These are phyloP conservation scores for Callinectes sapidus DNA, from an alignment of 2,888 invertebrate species.

Conservation along the genomic window DNA sequence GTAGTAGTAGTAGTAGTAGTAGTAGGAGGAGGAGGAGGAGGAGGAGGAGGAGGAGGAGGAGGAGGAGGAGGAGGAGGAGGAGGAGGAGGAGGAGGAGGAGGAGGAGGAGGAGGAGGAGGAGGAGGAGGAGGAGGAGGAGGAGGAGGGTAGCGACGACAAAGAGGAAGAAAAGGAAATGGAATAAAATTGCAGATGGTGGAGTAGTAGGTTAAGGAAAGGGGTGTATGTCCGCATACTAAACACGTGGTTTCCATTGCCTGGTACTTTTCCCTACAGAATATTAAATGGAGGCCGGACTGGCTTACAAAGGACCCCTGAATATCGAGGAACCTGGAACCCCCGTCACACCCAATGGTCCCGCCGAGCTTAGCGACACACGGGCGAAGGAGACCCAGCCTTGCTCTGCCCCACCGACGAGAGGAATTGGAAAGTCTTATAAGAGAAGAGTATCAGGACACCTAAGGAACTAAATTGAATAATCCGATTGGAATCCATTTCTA, in stretches of 20 bases:
- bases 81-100: too few relatives aligned
- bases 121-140: not conserved
- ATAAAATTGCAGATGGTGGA: not conserved
- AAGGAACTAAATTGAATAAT: too few relatives aligned
- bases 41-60: not conserved
- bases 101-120: not conserved
- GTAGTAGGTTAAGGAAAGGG: not conserved
- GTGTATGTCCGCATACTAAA: constrained; percentile 9
- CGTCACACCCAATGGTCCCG: not conserved
- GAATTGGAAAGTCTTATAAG: not conserved
- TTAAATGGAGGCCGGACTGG: constrained; percentile 23
- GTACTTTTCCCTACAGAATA: constrained; percentile 27
- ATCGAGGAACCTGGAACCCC: not conserved
- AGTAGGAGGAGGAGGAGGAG: not conserved
- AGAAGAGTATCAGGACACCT: not conserved
- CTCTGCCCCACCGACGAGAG: not conserved
- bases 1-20: too few relatives aligned
- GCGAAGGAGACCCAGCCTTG: not conserved
- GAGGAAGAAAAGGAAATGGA: not conserved
- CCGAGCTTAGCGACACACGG: not conserved
- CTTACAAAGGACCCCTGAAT: constrained; percentile 7
- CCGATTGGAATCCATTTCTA: too few relatives aligned
- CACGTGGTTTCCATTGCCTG: not conserved
- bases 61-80: too few relatives aligned
- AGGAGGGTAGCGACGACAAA: not conserved